Base-by-base conservation (phyloP, 2,888 invertebrate species). In the Scelioninae gen. 2 region DNA sequence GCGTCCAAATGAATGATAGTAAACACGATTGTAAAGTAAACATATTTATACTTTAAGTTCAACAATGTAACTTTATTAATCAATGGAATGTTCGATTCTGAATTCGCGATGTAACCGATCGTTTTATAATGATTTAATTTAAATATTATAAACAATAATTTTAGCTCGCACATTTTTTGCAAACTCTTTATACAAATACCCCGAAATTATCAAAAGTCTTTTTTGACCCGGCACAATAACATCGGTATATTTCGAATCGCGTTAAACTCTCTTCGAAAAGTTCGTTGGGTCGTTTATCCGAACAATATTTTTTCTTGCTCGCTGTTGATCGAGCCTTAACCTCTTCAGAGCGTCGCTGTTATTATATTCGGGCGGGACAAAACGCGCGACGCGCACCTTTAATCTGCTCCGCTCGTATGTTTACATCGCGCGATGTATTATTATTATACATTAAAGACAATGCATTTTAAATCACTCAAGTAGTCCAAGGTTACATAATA, bases 301-400 rank as follows among this genome's bases (percentile, higher is more conserved):
- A 41, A 41, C 31, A 55, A 41, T 55, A 41, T 41, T 60, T 25
- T 25, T 28, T 60, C 41, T 43, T 52, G 52, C 31, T 58, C 35
- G 52, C 43, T 48, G 48, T 68, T 52, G 52, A 43, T 53, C 41
- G 43, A 37, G 46, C 46, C 18, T 25, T 53, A 52, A 70, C 58
- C 61, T 43, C 67, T 48, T 65, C 53, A 46, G 25, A 71, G 53
- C 43, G 39, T 53, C 39, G 64, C 28, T 41, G 52, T 55, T 50
- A 53, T 45, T 52, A 52, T 43, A 28, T 50, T 69, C 63, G 64
- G 70, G 37, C 52, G 28, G 60, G 57, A 57, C 57, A 61, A 46
- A 52, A 41, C 25, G 41, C 28, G 10, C 28, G 41, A 39, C 15
- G 28, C 41, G 46, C 22, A 43, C 22, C 50, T 58, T 35, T 58